Percentiles rank a stretch among this genome's conserved stretches.
These are phyloP conservation scores for Danio kyathit DNA, from an alignment of 2,797 vertebrate genomes.

Conservation along the genomic window DNA sequence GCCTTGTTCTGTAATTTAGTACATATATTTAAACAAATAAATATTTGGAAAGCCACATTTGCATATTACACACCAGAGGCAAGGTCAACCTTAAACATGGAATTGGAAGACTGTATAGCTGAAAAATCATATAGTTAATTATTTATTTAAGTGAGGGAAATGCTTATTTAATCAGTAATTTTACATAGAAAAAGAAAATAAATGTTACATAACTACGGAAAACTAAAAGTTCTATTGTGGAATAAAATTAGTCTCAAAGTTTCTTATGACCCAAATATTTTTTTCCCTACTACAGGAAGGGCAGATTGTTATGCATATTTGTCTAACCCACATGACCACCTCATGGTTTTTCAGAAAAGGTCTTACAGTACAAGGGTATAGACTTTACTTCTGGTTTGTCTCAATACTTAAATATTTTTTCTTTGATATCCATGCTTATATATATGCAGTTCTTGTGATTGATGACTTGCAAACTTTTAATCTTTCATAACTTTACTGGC, in stretches of 20 bases:
- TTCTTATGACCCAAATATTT: too few species aligned
- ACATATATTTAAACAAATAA: neutral
- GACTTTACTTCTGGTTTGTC: neutral
- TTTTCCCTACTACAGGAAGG: neutral
- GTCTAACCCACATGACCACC: too few species aligned
- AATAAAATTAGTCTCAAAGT: neutral
- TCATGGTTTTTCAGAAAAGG: too few species aligned
- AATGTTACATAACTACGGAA: neutral
- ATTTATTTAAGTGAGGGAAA: neutral
- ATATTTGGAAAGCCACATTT: conserved; percentile 10
- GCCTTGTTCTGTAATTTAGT: neutral
- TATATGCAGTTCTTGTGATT: too few species aligned
- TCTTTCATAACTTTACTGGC: too few species aligned
- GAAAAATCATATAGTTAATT: neutral
- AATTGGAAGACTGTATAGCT: conserved; percentile 10
- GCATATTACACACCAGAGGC: neutral
- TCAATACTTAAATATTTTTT: too few species aligned
- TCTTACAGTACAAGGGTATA: too few species aligned
- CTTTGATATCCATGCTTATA: too few species aligned
- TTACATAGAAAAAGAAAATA: neutral
- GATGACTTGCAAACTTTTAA: too few species aligned
- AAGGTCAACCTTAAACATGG: conserved; percentile 1
- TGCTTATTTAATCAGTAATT: neutral
- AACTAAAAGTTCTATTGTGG: neutral
- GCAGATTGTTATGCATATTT: neutral